A percentile compares a stretch with the other conserved stretches of the same genome.
These are phyloP conservation scores for Ceriagrion tenellum DNA, from an alignment of 2,888 invertebrate species.

Conservation along the genomic window DNA sequence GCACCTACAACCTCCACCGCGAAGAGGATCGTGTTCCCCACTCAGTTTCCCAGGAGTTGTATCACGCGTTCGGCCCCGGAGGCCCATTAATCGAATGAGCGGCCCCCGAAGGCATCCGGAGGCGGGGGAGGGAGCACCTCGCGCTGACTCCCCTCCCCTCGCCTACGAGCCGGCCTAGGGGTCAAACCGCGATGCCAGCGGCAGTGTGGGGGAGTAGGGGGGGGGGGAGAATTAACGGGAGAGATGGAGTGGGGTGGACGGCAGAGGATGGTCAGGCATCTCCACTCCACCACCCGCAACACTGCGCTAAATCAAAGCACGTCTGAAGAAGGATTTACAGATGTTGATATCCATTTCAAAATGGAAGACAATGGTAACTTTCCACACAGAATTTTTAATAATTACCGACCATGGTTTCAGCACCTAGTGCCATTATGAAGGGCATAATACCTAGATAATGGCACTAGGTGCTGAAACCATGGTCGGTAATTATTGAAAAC, in stretches of 20 bases:
- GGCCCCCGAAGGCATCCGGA: neutral
- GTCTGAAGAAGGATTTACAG: no score
- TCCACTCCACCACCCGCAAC: neutral
- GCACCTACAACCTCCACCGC: no score
- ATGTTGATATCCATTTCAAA: no score
- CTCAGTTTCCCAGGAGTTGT: slow-evolving; percentile 13
- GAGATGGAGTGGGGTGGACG: neutral
- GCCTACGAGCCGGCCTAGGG: neutral
- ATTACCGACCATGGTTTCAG: no score
- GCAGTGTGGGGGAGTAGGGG: neutral
- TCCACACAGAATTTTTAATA: no score
- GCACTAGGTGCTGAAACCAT: no score
- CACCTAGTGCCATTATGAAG: no score
- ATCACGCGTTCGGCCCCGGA: slow-evolving; percentile 10
- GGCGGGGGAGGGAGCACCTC: neutral
- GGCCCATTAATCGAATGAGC: slow-evolving; percentile 16
- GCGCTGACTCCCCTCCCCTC: neutral
- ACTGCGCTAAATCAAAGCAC: neutral
- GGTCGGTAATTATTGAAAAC: no score
- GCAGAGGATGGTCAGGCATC: neutral
- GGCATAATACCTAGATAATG: no score
- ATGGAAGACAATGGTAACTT: no score
- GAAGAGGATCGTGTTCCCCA: neutral
- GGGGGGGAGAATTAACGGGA: neutral
- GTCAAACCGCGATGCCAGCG: neutral